Percentiles rank a stretch among this genome's conserved stretches.
Evolutionary conservation across 2,797 vertebrate species (phyloP).

Genomic region (Cyprinella venusta): DNA sequence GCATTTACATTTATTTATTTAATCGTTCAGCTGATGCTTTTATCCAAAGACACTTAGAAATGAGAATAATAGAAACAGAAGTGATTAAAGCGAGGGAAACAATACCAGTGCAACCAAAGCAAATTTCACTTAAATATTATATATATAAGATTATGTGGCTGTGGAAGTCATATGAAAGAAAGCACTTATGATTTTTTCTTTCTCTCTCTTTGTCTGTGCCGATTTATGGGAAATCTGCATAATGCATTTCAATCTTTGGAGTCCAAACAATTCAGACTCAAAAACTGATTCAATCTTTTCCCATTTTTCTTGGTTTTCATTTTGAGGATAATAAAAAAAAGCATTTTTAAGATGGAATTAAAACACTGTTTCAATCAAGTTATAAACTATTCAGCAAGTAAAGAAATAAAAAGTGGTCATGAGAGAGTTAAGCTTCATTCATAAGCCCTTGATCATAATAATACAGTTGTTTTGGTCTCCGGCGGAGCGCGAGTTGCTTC

Average conservation of each 20-base stretch:
- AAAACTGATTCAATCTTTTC: not conserved
- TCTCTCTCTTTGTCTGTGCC: too few relatives aligned
- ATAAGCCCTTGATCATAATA: not conserved
- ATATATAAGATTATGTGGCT: not conserved
- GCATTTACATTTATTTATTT: conserved; percentile 21
- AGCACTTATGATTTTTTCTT: not conserved
- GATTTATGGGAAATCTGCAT: conserved; percentile 5
- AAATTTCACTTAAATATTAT: not conserved
- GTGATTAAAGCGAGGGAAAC: not conserved
- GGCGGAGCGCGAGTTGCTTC: not conserved
- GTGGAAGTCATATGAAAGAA: too few relatives aligned
- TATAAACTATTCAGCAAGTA: not conserved
- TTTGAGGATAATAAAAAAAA: not conserved
- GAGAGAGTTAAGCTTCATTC: not conserved
- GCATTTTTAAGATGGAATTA: not conserved
- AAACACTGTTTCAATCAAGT: not conserved
- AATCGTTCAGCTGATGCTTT: conserved; percentile 9
- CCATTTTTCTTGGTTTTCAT: not conserved
- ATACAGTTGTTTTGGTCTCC: conserved; percentile 12
- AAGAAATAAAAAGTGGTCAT: not conserved
- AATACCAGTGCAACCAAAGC: not conserved
- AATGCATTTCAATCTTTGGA: not conserved
- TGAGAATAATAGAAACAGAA: not conserved
- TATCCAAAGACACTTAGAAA: not conserved
- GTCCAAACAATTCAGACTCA: not conserved